These are phyloP conservation scores for Macropodus opercularis DNA, from an alignment of 2,797 vertebrate species.

Conservation along the genomic window DNA sequence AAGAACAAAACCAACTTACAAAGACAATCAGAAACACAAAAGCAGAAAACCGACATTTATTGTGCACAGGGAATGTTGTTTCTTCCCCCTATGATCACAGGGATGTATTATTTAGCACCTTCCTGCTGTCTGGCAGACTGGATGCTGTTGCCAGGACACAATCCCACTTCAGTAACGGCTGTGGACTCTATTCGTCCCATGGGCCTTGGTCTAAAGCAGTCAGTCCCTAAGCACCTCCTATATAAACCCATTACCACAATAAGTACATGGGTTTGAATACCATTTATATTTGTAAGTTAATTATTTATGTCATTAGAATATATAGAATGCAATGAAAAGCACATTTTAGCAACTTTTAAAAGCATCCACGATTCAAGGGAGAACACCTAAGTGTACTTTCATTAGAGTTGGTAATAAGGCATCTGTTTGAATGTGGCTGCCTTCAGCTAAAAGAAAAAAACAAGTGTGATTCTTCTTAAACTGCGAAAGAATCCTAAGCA, in stretches of 20 bases:
- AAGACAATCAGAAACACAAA: background rate
- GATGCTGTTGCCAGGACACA: slow-evolving; percentile 11
- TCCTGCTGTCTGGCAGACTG: slow-evolving; percentile 11
- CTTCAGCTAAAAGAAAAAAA: no score
- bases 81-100: slow-evolving; percentile 1
- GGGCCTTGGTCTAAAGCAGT: slow-evolving; percentile 19
- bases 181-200: slow-evolving; percentile 10
- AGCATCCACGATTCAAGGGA: background rate
- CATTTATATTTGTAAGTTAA: background rate
- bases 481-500: no score
- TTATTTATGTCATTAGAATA: no score
- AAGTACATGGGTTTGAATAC: background rate
- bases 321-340: background rate
- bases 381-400: background rate
- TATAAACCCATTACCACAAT: background rate
- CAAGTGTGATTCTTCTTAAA: no score
- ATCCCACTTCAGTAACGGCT: slow-evolving; percentile 8
- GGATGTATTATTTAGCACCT: slow-evolving; percentile 43
- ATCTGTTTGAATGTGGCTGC: background rate
- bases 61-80: background rate
- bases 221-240: background rate
- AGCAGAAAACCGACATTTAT: background rate
- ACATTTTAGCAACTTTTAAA: background rate
- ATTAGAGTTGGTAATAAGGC: background rate
- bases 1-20: background rate